phyloP scores from a whole-genome alignment of 2,888 invertebrate genomes.

The Lochmaea capreae region DNA sequence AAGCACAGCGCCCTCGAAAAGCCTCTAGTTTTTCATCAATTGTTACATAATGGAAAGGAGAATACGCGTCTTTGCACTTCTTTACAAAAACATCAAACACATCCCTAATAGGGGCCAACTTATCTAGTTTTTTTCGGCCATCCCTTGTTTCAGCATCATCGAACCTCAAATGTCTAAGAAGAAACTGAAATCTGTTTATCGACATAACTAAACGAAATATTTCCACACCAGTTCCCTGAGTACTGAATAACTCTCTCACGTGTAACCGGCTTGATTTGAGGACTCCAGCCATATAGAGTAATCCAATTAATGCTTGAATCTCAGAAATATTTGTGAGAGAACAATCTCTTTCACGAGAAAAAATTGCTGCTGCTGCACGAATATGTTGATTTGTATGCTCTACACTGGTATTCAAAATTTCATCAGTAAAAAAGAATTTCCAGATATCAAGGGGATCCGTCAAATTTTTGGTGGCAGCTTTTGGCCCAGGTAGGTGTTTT shows the following conservation, averaged over 20 bases:
- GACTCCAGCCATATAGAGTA: conserved; percentile 33
- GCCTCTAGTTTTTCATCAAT: conserved; percentile 8
- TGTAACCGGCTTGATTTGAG: conserved; percentile 21
- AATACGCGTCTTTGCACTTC: conserved; percentile 12
- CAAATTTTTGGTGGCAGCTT: neutral
- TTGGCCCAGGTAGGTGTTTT: neutral
- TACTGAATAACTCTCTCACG: neutral
- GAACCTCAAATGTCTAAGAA: conserved; percentile 9
- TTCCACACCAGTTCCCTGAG: conserved; percentile 27
- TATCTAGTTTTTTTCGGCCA: neutral
- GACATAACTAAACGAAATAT: conserved; percentile 31
- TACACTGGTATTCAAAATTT: conserved; percentile 49
- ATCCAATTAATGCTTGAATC: conserved; percentile 43
- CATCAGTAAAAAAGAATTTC: conserved; percentile 15
- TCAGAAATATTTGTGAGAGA: conserved; percentile 32
- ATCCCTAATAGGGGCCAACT: conserved; percentile 5
- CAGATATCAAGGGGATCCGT: neutral
- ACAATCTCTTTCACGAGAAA: conserved; percentile 23
- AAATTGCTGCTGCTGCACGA: conserved; percentile 10
- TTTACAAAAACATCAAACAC: neutral
- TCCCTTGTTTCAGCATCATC: conserved; percentile 7
- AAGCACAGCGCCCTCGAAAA: neutral
- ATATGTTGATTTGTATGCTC: conserved; percentile 50
- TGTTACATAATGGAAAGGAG: conserved; percentile 10
- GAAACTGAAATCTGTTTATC: conserved; percentile 12